A percentile compares a stretch with the other conserved stretches of the same genome.
Evolutionary conservation across 1,140 invertebrate genomes (phyloP).

Genomic region (Drosophila bifasciata): DNA sequence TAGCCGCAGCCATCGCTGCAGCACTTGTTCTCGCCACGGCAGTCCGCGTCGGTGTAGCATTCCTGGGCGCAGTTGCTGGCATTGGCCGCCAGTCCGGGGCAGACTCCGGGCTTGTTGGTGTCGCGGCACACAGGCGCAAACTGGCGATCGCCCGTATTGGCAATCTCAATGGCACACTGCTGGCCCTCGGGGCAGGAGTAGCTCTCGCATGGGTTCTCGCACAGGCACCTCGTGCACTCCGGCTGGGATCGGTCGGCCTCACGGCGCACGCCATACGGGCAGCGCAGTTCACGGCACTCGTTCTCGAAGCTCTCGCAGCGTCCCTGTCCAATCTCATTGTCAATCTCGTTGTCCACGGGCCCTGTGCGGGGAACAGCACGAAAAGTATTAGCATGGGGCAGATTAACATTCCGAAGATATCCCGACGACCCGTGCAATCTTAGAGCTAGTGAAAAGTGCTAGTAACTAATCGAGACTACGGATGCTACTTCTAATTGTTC

Average conservation of each 20-base stretch:
- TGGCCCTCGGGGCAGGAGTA: constrained; percentile 87
- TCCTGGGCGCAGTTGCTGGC: constrained; percentile 87
- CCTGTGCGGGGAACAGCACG: constrained; percentile 20
- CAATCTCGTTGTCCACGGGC: constrained; percentile 41
- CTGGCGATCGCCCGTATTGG: constrained; percentile 84
- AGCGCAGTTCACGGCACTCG: constrained; percentile 87
- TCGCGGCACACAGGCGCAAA: constrained; percentile 87
- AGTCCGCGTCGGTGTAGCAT: constrained; percentile 93
- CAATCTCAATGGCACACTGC: constrained; percentile 87
- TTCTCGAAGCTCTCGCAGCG: constrained; percentile 86
- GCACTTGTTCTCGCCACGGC: constrained; percentile 91
- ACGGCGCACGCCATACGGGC: constrained; percentile 91
- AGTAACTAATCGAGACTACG: constrained; percentile 26
- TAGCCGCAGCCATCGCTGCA: constrained; percentile 91
- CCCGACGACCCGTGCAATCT: constrained; percentile 55
- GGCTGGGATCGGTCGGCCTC: constrained; percentile 86
- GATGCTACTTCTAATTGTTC: constrained; percentile 40
- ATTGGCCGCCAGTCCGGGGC: constrained; percentile 86
- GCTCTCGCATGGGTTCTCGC: constrained; percentile 89
- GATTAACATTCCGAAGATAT: background rate
- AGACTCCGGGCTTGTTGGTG: constrained; percentile 90
- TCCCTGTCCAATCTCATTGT: constrained; percentile 54
- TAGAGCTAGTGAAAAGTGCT: constrained; percentile 67
- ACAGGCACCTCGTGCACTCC: constrained; percentile 90
- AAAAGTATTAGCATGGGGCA: background rate